Evolutionary conservation across 1,140 invertebrate genomes (phyloP).

Genomic region (Gryon sp.): DNA sequence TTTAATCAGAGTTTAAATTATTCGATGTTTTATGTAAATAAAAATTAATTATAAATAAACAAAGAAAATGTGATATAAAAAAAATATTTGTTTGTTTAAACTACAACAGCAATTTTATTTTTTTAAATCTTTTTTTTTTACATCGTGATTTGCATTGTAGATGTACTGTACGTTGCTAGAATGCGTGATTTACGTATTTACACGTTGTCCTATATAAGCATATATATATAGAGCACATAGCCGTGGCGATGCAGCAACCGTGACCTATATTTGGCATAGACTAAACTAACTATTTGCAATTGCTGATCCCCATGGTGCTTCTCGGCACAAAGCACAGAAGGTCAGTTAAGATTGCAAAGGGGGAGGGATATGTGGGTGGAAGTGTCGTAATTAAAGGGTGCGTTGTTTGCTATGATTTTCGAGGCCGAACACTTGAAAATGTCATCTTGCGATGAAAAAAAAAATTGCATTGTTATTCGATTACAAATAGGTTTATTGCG

Average conservation of each 20-base stretch:
- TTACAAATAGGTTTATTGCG: no score
- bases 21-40: no score
- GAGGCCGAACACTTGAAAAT: slow-evolving; percentile 18
- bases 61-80: no score
- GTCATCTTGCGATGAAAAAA: not conserved
- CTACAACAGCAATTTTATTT: not conserved
- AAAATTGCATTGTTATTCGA: not conserved
- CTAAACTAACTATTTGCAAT: slow-evolving; percentile 50
- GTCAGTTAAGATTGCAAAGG: slow-evolving; percentile 34
- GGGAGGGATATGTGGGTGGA: slow-evolving; percentile 27
- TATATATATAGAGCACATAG: slow-evolving; percentile 39
- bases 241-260: slow-evolving; percentile 39
- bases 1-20: no score
- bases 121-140: not conserved
- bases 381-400: slow-evolving; percentile 42
- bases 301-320: slow-evolving; percentile 45
- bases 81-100: no score
- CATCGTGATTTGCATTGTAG: no score
- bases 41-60: no score
- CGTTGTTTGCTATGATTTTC: slow-evolving; percentile 25
- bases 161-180: slow-evolving; percentile 8
- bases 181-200: not conserved
- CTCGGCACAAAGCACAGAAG: slow-evolving; percentile 30
- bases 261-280: slow-evolving; percentile 51
- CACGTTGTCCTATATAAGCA: slow-evolving; percentile 16